A percentile compares a stretch with the other conserved stretches of the same genome.
Conservation (phyloP, 2,888 invertebrate species). For the Choristoneura rosaceana region DNA sequence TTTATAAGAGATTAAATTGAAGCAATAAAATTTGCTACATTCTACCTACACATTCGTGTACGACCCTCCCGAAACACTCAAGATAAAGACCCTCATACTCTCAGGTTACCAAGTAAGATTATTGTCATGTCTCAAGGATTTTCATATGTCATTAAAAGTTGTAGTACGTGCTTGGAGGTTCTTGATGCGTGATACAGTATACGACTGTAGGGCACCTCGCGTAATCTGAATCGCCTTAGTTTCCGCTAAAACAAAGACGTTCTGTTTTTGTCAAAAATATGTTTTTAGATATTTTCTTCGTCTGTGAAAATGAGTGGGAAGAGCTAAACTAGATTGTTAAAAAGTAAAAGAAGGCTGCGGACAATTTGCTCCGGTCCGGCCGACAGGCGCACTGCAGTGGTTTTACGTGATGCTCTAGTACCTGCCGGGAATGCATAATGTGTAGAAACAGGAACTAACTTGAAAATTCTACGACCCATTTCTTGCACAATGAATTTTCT, state of each 20-base stretch:
- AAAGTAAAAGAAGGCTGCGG: conserved; percentile 38
- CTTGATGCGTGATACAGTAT: conserved; percentile 15
- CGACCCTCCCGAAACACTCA: background rate
- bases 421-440: conserved; percentile 30
- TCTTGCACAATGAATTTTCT: conserved; percentile 11
- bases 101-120: conserved; percentile 7
- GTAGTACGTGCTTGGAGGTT: conserved; percentile 23
- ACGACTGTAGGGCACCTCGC: conserved; percentile 1
- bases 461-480: background rate
- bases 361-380: conserved; percentile 44
- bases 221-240: conserved; percentile 19
- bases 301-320: background rate
- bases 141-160: conserved; percentile 32
- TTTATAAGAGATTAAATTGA: background rate
- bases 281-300: background rate
- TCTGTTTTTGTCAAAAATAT: conserved; percentile 3
- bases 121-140: conserved; percentile 21
- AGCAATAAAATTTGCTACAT: conserved; percentile 1
- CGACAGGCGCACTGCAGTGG: conserved; percentile 72
- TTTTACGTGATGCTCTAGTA: conserved; percentile 68
- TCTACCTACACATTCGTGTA: background rate
- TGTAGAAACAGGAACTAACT: background rate
- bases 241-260: background rate
- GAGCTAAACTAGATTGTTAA: conserved; percentile 29
- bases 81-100: background rate